Conservation (phyloP, 2,113 vertebrate species). For the Eclectus roratus region DNA sequence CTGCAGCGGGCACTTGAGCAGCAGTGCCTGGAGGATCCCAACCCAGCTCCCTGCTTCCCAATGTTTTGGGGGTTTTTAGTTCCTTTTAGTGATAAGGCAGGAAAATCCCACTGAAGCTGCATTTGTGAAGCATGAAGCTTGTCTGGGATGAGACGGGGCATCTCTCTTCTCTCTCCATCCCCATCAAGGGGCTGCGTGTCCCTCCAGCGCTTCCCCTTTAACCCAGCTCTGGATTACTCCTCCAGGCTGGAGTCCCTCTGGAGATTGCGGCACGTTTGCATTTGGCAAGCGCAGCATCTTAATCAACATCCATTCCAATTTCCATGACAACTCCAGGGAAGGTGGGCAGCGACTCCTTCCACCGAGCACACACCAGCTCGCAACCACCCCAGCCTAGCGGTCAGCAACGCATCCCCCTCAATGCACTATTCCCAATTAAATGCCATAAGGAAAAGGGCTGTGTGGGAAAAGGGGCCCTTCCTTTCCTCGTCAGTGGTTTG, state of each 20-base stretch:
- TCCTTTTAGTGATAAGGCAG: neutral
- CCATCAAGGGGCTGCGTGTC: neutral
- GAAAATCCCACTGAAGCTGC: neutral
- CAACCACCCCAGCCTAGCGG: neutral
- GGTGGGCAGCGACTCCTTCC: neutral
- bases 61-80: neutral
- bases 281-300: neutral
- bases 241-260: neutral
- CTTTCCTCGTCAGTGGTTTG: accelerated
- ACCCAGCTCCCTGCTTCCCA: neutral
- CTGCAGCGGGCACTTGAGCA: neutral
- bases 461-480: neutral
- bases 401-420: neutral
- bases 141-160: accelerated
- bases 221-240: neutral
- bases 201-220: neutral
- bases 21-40: neutral
- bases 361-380: neutral
- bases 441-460: accelerated
- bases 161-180: neutral
- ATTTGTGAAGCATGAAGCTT: accelerated
- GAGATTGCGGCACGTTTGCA: neutral
- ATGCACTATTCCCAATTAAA: neutral
- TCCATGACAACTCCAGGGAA: slow-evolving; percentile 17
- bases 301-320: neutral